These are phyloP conservation scores for Tragelaphus strepsiceros DNA, from an alignment of 2,113 vertebrate species.

Conservation along the genomic window DNA sequence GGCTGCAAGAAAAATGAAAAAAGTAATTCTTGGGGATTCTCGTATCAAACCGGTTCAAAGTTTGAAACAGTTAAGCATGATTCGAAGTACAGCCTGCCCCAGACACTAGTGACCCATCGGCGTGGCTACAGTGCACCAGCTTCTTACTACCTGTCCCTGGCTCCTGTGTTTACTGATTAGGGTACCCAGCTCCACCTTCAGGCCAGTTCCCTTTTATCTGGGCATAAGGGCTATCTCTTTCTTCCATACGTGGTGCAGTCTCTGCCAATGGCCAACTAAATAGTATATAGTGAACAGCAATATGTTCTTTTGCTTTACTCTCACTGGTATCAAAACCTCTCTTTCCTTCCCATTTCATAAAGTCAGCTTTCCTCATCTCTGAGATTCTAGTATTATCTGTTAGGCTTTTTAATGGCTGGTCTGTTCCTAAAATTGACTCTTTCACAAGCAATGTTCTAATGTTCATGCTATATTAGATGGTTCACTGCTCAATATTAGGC, in stretches of 20 bases:
- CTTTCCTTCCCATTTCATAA: background rate
- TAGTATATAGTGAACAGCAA: background rate
- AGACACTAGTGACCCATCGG: background rate
- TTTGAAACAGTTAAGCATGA: background rate
- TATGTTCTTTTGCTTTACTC: background rate
- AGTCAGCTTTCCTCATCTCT: background rate
- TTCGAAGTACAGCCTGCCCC: background rate
- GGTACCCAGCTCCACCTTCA: background rate
- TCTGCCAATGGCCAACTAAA: background rate
- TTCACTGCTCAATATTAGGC: background rate
- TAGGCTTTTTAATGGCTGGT: background rate
- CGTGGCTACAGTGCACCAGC: background rate
- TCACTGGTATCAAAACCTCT: background rate
- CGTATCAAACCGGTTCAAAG: background rate
- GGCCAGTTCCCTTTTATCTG: slow-evolving; percentile 42
- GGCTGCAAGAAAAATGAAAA: background rate
- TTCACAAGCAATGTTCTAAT: background rate
- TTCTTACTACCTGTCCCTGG: background rate
- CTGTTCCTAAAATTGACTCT: background rate
- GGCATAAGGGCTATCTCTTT: slow-evolving; percentile 18
- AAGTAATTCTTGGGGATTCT: background rate
- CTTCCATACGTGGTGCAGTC: background rate
- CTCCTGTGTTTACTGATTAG: slow-evolving; percentile 16
- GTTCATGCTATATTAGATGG: background rate
- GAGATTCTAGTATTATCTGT: background rate